Percentiles rank a stretch among this genome's conserved stretches.
Evolutionary conservation across 2,797 vertebrate genomes (phyloP).

Genomic region (Esox masquinongy): DNA sequence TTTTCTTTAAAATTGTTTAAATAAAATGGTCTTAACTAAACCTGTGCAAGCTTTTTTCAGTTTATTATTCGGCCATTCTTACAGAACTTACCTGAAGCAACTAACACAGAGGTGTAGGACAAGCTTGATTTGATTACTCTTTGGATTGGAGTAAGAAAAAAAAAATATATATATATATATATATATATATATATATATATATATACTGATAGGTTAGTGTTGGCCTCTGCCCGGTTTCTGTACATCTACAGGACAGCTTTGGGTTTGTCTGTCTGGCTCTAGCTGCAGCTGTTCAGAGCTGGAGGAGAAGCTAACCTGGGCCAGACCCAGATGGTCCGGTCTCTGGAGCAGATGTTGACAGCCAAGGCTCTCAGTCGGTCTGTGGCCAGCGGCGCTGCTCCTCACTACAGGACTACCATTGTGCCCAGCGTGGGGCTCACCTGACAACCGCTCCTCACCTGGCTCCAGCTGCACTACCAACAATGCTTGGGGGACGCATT

Average conservation of each 20-base stretch:
- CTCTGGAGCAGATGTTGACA: slow-evolving; percentile 80
- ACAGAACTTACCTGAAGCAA: not conserved
- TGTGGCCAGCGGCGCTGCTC: slow-evolving; percentile 64
- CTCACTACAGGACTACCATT: slow-evolving; percentile 49
- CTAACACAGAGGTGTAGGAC: not conserved
- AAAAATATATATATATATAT: too few species aligned
- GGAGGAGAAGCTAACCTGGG: slow-evolving; percentile 58
- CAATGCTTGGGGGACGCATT: slow-evolving; percentile 38
- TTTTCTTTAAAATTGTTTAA: slow-evolving; percentile 75
- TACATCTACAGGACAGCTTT: slow-evolving; percentile 50
- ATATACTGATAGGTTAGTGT: slow-evolving; percentile 33
- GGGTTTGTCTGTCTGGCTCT: slow-evolving; percentile 62
- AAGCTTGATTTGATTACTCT: not conserved
- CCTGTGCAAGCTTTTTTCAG: not conserved
- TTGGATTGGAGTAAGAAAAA: not conserved
- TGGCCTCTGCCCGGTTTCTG: slow-evolving; percentile 55
- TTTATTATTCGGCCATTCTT: not conserved
- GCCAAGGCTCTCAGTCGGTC: slow-evolving; percentile 69
- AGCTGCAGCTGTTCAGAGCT: slow-evolving; percentile 69
- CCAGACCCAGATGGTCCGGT: slow-evolving; percentile 71
- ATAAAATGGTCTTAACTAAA: slow-evolving; percentile 78
- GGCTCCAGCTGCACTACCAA: slow-evolving; percentile 51
- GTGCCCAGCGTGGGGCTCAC: slow-evolving; percentile 64
- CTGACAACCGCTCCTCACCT: slow-evolving; percentile 64
- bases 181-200: too few species aligned